These are phyloP conservation scores for Drosophila anomelani DNA, from an alignment of 2,888 invertebrate genomes.

Conservation along the genomic window DNA sequence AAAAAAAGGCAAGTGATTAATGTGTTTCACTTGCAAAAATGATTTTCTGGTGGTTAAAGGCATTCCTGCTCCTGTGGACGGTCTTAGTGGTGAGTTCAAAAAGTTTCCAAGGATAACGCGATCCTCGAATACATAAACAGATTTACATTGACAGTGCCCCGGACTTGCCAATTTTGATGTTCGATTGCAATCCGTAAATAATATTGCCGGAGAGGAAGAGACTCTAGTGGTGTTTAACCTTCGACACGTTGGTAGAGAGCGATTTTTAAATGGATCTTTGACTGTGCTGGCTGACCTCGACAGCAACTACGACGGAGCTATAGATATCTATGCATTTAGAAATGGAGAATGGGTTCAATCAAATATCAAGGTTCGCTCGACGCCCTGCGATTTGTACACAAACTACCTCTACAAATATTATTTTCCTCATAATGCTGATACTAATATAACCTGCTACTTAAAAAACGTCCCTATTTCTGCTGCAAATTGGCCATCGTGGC, in stretches of 20 bases:
- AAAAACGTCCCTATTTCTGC: too few species aligned
- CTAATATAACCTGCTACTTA: not conserved
- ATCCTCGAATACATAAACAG: not conserved
- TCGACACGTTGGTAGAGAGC: conserved; percentile 1
- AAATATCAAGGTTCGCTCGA: not conserved
- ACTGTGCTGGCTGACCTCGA: not conserved
- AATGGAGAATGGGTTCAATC: not conserved
- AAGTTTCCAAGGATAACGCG: not conserved
- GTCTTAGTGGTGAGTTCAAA: not conserved
- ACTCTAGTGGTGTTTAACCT: not conserved
- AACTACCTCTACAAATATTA: not conserved
- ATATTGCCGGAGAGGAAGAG: not conserved
- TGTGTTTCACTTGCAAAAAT: not conserved
- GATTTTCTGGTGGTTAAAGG: not conserved
- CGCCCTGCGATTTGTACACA: not conserved
- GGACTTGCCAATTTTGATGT: not conserved
- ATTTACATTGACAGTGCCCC: not conserved
- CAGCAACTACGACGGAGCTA: not conserved
- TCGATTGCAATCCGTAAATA: not conserved
- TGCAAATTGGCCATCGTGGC: too few species aligned
- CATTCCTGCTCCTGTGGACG: not conserved
- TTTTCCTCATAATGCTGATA: not conserved
- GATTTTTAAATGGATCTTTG: not conserved
- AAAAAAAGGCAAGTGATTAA: not conserved
- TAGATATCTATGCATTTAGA: not conserved